Percentiles rank a stretch among this genome's conserved stretches.
These are phyloP conservation scores for Labeo calbasu DNA, from an alignment of 2,797 vertebrate species.

Conservation along the genomic window DNA sequence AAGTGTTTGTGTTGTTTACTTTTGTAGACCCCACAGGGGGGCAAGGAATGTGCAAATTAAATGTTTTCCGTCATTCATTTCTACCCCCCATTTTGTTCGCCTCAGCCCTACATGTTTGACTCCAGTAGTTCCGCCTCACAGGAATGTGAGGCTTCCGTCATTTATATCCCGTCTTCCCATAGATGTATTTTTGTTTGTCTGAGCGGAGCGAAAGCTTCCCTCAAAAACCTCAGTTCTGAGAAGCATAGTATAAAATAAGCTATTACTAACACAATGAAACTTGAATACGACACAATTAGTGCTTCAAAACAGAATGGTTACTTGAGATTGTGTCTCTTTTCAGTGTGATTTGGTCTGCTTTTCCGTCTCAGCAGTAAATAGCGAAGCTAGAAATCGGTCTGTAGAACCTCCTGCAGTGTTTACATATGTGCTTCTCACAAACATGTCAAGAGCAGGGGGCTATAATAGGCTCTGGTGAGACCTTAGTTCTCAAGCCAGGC, in stretches of 20 bases:
- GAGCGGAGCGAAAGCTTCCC: constrained; percentile 13
- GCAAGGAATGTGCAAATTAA: constrained; percentile 60
- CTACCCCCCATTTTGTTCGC: constrained; percentile 34
- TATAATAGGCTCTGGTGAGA: constrained; percentile 55
- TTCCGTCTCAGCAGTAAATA: constrained; percentile 3
- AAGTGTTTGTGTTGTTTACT: constrained; percentile 51
- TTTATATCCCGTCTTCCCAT: constrained; percentile 45
- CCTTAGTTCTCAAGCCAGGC: constrained; percentile 41
- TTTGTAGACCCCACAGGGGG: constrained; percentile 29
- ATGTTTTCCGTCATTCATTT: constrained; percentile 34
- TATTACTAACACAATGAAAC: background rate
- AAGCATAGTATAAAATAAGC: constrained; percentile 11
- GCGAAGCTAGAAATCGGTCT: constrained; percentile 18
- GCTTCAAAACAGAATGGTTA: constrained; percentile 11
- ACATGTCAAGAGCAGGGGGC: constrained; percentile 44
- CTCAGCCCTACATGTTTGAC: constrained; percentile 34
- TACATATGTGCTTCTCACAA: constrained; percentile 61
- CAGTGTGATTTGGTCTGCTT: background rate
- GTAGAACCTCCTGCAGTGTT: constrained; percentile 50
- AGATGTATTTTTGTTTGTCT: constrained; percentile 41
- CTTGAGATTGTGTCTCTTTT: background rate
- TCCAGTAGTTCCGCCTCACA: constrained; percentile 15
- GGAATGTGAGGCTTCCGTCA: constrained; percentile 28
- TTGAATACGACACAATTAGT: background rate
- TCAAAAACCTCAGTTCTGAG: constrained; percentile 33